Evolutionary conservation across 1,140 invertebrate species (phyloP), one percentile per base, ranked within the genome.

Genomic region (Cataglyphis hispanica): DNA sequence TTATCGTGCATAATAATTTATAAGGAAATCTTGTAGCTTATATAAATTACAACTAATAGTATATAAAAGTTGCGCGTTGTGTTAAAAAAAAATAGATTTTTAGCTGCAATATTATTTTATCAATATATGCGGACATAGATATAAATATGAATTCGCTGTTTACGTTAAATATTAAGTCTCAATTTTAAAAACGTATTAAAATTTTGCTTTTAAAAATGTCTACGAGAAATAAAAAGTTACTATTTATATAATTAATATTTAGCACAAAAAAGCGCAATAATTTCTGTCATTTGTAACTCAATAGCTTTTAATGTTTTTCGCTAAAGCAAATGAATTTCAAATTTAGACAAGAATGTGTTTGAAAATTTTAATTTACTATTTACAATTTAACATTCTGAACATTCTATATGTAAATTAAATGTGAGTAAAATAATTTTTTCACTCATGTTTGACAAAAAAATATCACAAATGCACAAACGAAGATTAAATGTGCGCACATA

Each of bases 401-500:
- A 31, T 25, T 4, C 16, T 19, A 10, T 25, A 60, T 64, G n/a
- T 67, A 25, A 80, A 27, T 22, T 74, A 66, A 67, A 56, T 40
- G 40, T 58, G 63, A 86, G 46, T 53, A 46, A 85, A 87, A 87
- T 84, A 84, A 89, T 86, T 87, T 87, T 81, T 64, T 85, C 61
- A 25, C n/a, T 80, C 56, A 50, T 69, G 53, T 37, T 53, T 22
- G 25, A 66, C 40, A 76, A 78, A 89, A 87, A 64, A 58, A 85
- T 83, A 74, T 43, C 11, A 7, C 40, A 11, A 11, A 8, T 19
- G 78, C 43, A 40, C 85, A 75, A 80, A 87, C 56, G 40, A 69
- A 40, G 83, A 43, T 72, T 89, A 86, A 81, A 90, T 64, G 70
- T 86, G 83, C 83, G 86, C 81, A 53, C 83, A 84, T 90, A 88